Evolutionary conservation across 2,888 invertebrate species (phyloP).

Genomic region (Rotaria sp.): DNA sequence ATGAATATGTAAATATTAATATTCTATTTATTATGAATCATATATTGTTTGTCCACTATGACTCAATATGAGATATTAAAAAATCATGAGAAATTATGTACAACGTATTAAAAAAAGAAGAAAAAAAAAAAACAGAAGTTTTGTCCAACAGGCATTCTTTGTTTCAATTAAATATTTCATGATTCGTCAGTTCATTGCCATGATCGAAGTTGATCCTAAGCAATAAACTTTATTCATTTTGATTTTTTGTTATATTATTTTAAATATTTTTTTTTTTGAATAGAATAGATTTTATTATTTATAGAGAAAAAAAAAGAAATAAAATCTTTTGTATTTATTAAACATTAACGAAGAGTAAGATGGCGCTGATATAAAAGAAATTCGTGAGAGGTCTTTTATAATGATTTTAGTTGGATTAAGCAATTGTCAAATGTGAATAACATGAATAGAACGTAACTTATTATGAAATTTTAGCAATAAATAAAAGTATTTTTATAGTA

Average conservation of each 20-base stretch:
- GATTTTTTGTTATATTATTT: neutral
- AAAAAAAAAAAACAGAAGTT: neutral
- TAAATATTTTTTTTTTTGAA: neutral
- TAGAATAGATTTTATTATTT: neutral
- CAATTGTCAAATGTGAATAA: neutral
- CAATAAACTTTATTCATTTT: neutral
- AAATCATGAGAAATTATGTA: neutral
- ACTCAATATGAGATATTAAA: neutral
- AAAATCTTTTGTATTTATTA: neutral
- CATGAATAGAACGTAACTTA: too few relatives aligned
- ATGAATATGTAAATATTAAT: neutral
- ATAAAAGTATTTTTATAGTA: too few relatives aligned
- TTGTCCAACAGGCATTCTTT: constrained; percentile 9
- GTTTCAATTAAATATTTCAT: neutral
- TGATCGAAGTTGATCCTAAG: neutral
- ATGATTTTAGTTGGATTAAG: neutral
- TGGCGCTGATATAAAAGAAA: neutral
- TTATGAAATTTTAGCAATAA: too few relatives aligned
- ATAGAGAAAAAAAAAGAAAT: too few relatives aligned
- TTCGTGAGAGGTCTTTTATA: neutral
- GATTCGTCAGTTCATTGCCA: neutral
- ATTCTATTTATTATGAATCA: neutral
- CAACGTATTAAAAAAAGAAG: neutral
- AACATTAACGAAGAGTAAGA: neutral
- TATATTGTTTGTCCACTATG: neutral